phyloP scores from a whole-genome alignment of 1,140 invertebrate species.

The Diuraphis noxia region DNA sequence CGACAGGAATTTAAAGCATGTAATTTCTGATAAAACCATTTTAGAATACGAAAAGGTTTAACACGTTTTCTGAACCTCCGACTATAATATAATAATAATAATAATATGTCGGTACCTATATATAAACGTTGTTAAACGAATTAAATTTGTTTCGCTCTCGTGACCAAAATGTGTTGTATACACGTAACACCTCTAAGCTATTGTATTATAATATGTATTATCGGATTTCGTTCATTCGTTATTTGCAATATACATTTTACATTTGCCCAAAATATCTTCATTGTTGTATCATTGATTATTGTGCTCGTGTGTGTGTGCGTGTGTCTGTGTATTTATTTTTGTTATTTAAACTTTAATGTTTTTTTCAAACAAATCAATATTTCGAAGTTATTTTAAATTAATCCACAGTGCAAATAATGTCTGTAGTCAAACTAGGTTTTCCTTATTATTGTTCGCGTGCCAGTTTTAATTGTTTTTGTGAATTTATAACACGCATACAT shows the following conservation, averaged over 20 bases:
- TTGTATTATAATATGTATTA: neutral
- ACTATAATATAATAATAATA: slow-evolving; percentile 3
- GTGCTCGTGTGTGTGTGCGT: neutral
- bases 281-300: neutral
- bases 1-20: slow-evolving; percentile 13
- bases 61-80: neutral
- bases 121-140: neutral
- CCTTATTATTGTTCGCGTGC: neutral
- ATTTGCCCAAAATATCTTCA: neutral
- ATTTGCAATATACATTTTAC: neutral
- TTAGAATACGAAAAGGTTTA: slow-evolving; percentile 31
- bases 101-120: neutral
- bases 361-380: neutral
- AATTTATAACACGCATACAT: neutral
- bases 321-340: neutral
- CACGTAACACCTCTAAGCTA: neutral
- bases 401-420: neutral
- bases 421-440: neutral
- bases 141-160: neutral
- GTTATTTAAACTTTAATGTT: neutral
- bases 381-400: neutral
- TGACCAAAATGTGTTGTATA: neutral
- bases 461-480: no score
- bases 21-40: slow-evolving; percentile 28
- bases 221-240: neutral